Evolutionary conservation across 2,113 vertebrate species (phyloP).

Genomic region (Forbesichthys agassizii): DNA sequence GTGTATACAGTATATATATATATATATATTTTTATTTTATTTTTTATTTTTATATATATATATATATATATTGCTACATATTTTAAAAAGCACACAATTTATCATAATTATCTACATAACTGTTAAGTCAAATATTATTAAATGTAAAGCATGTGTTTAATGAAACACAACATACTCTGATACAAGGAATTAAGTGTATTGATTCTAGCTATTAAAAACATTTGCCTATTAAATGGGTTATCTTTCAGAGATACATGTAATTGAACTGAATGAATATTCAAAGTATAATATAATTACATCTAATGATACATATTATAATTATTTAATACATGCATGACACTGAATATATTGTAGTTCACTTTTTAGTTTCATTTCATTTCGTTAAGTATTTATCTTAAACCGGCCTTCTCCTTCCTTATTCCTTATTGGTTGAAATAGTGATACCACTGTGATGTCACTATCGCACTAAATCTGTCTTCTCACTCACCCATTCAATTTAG

Average conservation of each 20-base stretch:
- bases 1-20: too few species aligned
- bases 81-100: constrained; percentile 46
- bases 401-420: background rate
- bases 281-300: background rate
- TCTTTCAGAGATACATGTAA: constrained; percentile 1
- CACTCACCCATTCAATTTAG: constrained; percentile 6
- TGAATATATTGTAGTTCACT: too few species aligned
- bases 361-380: background rate
- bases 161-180: constrained; percentile 50
- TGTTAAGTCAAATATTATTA: constrained; percentile 41
- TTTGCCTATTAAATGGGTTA: background rate
- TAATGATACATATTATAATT: background rate
- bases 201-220: constrained; percentile 33
- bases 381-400: background rate
- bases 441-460: background rate
- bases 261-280: background rate
- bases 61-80: background rate
- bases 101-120: constrained; percentile 64
- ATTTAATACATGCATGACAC: too few species aligned
- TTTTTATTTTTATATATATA: too few species aligned
- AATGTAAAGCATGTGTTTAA: constrained; percentile 52
- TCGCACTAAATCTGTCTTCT: background rate
- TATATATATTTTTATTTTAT: too few species aligned
- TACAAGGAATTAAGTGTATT: constrained; percentile 27
- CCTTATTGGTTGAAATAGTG: background rate